Conservation (phyloP, 2,888 invertebrate genomes). For the Ochlodes sylvanus region DNA sequence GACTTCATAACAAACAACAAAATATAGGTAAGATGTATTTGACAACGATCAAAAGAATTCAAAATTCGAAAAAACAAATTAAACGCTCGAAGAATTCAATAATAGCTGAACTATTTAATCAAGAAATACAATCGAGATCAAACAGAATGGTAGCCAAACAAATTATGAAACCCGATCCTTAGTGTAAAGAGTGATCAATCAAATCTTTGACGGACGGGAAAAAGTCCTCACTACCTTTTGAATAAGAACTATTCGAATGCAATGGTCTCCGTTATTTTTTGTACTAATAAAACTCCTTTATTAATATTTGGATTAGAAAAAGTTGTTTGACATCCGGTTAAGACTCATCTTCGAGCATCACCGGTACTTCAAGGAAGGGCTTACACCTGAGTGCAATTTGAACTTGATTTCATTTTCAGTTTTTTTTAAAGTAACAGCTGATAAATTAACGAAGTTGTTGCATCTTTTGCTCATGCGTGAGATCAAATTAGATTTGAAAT, state of each 20-base stretch:
- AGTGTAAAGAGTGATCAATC: conserved; percentile 71
- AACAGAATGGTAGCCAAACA: conserved; percentile 71
- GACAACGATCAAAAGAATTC: conserved; percentile 3
- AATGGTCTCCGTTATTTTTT: conserved; percentile 38
- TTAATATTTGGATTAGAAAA: conserved; percentile 36
- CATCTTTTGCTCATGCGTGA: too few species aligned
- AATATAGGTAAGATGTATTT: background rate
- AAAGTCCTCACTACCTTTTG: conserved; percentile 56
- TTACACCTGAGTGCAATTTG: background rate
- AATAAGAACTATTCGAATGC: conserved; percentile 40
- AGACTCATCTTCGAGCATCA: conserved; percentile 2
- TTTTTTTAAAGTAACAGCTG: too few species aligned
- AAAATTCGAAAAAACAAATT: background rate
- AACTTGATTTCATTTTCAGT: too few species aligned
- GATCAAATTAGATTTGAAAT: too few species aligned
- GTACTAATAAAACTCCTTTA: conserved; percentile 32
- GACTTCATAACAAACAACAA: background rate
- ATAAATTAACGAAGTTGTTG: too few species aligned
- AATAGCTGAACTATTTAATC: conserved; percentile 73
- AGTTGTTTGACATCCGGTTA: conserved; percentile 29
- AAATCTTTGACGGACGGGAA: conserved; percentile 72
- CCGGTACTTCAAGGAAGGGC: background rate
- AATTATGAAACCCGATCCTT: conserved; percentile 77
- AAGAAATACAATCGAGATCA: conserved; percentile 64
- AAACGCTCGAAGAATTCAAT: conserved; percentile 40